Evolutionary conservation across 2,888 invertebrate species (phyloP).

Genomic region (Conistra vaccinii): DNA sequence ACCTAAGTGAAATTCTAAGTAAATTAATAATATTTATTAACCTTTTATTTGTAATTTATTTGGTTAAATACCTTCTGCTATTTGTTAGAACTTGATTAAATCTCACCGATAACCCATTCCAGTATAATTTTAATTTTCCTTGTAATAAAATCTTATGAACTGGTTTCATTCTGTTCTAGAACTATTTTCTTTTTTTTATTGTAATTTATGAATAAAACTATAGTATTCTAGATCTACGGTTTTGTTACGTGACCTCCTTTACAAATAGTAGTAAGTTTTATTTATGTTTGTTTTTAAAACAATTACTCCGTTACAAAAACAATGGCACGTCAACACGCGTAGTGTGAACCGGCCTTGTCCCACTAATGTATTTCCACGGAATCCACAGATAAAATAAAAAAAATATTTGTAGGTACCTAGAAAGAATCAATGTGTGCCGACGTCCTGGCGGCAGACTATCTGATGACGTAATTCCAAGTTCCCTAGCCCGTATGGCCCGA

Average conservation of each 20-base stretch:
- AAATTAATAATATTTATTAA: conserved; percentile 19
- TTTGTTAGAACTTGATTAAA: conserved; percentile 24
- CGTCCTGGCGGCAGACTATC: conserved; percentile 12
- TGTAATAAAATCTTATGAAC: conserved; percentile 23
- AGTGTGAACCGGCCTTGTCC: conserved; percentile 50
- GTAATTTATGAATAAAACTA: background rate
- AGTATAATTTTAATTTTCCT: background rate
- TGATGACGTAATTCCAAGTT: conserved; percentile 42
- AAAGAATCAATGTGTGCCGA: conserved; percentile 30
- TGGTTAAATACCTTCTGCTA: background rate
- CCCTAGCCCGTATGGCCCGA: conserved; percentile 6
- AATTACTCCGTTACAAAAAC: conserved; percentile 2
- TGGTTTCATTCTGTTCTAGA: conserved; percentile 8
- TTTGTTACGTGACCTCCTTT: conserved; percentile 20
- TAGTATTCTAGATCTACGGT: background rate
- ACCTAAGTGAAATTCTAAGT: background rate
- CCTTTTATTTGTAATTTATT: conserved; percentile 21
- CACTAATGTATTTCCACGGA: conserved; percentile 36
- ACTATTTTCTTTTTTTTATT: background rate
- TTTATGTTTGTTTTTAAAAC: conserved; percentile 2
- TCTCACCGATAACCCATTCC: conserved; percentile 32
- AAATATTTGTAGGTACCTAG: background rate
- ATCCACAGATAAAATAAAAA: conserved; percentile 34
- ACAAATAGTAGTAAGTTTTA: background rate
- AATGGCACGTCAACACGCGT: conserved; percentile 22